Base-by-base conservation (phyloP, 2,113 vertebrate species). In the Entelurus aequoreus region DNA sequence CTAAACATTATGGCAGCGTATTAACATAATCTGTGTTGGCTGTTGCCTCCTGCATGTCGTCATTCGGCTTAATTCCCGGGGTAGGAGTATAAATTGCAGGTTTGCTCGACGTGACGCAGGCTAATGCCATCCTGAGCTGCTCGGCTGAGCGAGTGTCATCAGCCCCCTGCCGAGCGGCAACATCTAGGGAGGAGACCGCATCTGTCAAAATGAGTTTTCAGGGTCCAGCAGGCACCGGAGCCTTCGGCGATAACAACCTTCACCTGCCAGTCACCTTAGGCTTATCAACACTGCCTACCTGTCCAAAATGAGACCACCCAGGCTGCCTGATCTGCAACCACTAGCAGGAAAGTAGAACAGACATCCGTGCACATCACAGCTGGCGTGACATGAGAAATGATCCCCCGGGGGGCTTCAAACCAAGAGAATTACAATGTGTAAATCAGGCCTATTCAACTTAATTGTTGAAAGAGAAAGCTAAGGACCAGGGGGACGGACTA, bases 171-270 rank as follows among this genome's bases (percentile, higher is more conserved):
- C 9, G 37, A 0, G 75, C 55, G n/a, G 59, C 72, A 59, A 65
- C 75, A 78, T 81, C 77, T 13, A 59, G 65, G 66, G 66, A 80
- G 54, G 75, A 81, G 76, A 86, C 69, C 69, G 66, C 71, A 82
- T 87, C 83, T 82, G 87, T 83, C 89, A 85, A 69, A 87, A 83
- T 72, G 79, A 83, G 85, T 82, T 88, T 85, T 86, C 84, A 87
- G 85, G 84, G 81, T 89, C 84, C 84, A 82, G 83, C 79, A 76
- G 83, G 74, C 81, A 75, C 66, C 44, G 68, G 68, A 67, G 77
- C 79, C 73, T 64, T 63, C 49, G 72, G 82, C 55, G 65, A 83
- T 86, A 77, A 72, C 74, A 75, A 78, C 63, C 70, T 74, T 78
- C 64, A 72, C 76, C 72, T 49, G 38, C 65, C 80, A 77, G 82